Percentiles rank a stretch among this genome's conserved stretches.
Conservation (phyloP, 2,113 vertebrate genomes). For the Lampris megalopsis region DNA sequence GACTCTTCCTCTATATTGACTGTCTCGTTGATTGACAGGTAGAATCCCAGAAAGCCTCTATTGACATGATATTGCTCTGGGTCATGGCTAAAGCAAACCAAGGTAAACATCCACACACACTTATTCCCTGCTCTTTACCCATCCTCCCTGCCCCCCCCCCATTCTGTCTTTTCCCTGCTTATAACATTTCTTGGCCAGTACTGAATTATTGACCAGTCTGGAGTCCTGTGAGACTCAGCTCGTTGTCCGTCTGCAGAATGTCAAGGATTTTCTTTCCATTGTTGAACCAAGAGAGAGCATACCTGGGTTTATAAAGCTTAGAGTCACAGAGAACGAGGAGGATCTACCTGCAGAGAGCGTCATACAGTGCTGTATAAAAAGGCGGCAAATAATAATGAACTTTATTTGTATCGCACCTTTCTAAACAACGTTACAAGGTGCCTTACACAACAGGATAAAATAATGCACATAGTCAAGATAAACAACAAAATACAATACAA, state of each 20-base stretch:
- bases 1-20: constrained; percentile 17
- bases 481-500: too few species aligned
- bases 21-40: constrained; percentile 66
- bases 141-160: constrained; percentile 2
- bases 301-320: constrained; percentile 11
- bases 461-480: too few species aligned
- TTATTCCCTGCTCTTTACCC: constrained; percentile 47
- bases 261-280: constrained; percentile 30
- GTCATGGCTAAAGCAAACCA: constrained; percentile 59
- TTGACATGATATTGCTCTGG: constrained; percentile 73
- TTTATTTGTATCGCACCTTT: too few species aligned
- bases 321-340: constrained; percentile 6
- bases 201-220: constrained; percentile 79
- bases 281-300: constrained; percentile 34
- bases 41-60: constrained; percentile 66
- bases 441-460: too few species aligned
- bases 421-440: too few species aligned
- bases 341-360: not conserved
- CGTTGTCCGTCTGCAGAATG: constrained; percentile 52
- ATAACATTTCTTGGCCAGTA: constrained; percentile 59
- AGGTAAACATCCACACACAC: constrained; percentile 37
- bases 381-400: not conserved
- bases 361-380: not conserved
- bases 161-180: constrained; percentile 51
- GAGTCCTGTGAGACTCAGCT: constrained; percentile 56